Percentiles rank a stretch among this genome's conserved stretches.
Conservation (phyloP, 37 sponge, comb jelly and placozoan genomes). For the Spongilla lacustris region DNA sequence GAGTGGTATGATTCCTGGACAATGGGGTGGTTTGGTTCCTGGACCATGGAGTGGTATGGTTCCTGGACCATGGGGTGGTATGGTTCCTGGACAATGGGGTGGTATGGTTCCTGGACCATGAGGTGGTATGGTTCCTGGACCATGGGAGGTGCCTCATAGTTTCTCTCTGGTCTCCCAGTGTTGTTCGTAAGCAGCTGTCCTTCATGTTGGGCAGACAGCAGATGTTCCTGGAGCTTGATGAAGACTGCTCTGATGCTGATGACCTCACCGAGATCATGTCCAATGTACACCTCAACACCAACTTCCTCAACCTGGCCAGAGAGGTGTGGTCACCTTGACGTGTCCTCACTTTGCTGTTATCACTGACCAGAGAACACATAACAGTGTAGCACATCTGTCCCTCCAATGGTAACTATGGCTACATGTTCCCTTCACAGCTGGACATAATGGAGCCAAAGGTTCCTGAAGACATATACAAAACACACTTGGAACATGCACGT, state of each 20-base stretch:
- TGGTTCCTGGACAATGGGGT: background rate
- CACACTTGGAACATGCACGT: slow-evolving; percentile 89
- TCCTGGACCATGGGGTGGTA: no score
- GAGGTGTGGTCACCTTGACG: slow-evolving; percentile 63
- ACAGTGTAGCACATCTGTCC: no score
- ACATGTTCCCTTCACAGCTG: slow-evolving; percentile 70
- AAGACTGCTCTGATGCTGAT: slow-evolving; percentile 72
- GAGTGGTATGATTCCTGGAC: no score
- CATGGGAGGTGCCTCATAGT: background rate
- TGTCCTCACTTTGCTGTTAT: no score
- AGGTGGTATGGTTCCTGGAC: background rate
- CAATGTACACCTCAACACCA: slow-evolving; percentile 90
- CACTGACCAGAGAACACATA: no score
- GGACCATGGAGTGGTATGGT: no score
- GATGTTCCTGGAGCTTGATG: slow-evolving; percentile 89
- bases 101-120: background rate
- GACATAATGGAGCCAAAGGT: slow-evolving; percentile 99
- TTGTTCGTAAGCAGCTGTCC: slow-evolving; percentile 93
- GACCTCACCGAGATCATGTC: slow-evolving; percentile 93
- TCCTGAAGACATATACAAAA: slow-evolving; percentile 98
- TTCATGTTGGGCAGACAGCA: slow-evolving; percentile 98
- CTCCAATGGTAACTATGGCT: no score
- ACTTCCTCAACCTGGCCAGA: slow-evolving; percentile 93
- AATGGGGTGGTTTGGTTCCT: no score
- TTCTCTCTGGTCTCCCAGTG: slow-evolving; percentile 32